Conservation (phyloP, 1,140 invertebrate species). For the Lordiphosa stackelbergi region DNA sequence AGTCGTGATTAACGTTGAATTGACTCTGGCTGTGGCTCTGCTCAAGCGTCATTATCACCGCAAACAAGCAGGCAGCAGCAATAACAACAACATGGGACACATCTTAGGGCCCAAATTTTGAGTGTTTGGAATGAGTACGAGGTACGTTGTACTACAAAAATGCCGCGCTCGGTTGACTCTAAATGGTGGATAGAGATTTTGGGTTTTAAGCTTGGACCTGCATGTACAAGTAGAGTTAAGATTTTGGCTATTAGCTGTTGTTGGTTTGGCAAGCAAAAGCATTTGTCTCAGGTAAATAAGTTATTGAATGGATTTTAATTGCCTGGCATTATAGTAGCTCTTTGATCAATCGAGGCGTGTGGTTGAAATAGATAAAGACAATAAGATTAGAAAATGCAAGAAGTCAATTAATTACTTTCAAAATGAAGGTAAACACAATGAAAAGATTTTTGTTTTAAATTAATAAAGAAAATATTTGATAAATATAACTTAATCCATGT, state of each 20-base stretch:
- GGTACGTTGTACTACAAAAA: conserved; percentile 64
- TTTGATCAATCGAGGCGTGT: too few species aligned
- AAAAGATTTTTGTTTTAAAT: too few species aligned
- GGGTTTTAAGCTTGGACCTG: conserved; percentile 1
- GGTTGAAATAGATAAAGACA: too few species aligned
- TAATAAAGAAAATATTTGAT: too few species aligned
- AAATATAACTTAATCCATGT: too few species aligned
- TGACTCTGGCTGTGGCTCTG: conserved; percentile 30
- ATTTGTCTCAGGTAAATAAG: conserved; percentile 28
- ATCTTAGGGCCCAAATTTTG: conserved; percentile 15
- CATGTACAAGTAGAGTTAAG: conserved; percentile 7
- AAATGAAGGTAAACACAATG: too few species aligned
- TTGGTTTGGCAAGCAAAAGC: conserved; percentile 16
- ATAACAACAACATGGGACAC: conserved; percentile 24
- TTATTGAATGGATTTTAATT: conserved; percentile 18
- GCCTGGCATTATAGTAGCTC: conserved; percentile 1
- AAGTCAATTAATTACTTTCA: too few species aligned
- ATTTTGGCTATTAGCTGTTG: conserved; percentile 8
- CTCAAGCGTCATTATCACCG: conserved; percentile 65
- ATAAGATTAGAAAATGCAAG: too few species aligned
- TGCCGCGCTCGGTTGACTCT: conserved; percentile 72
- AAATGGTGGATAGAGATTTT: conserved; percentile 65
- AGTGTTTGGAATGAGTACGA: conserved; percentile 43
- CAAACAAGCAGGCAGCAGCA: conserved; percentile 49
- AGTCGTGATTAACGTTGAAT: conserved; percentile 75